A percentile compares a stretch with the other conserved stretches of the same genome.
Evolutionary conservation across 2,888 invertebrate species (phyloP).

Genomic region (Pseudolycoriella hygida): DNA sequence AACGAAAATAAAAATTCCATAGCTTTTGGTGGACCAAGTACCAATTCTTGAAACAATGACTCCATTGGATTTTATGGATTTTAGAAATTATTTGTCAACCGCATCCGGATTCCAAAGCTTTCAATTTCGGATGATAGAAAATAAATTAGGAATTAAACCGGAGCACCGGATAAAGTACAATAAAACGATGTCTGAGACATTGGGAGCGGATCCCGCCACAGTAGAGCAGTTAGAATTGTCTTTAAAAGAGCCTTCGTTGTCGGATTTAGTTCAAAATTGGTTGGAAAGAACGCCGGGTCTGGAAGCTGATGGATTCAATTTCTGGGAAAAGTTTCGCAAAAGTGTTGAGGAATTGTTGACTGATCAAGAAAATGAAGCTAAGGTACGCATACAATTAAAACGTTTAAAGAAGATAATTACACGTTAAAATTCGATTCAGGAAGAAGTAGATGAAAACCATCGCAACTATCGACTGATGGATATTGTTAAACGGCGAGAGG

Average conservation of each 20-base stretch:
- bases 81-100: conserved; percentile 78
- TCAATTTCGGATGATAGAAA: conserved; percentile 90
- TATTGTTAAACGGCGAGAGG: conserved; percentile 59
- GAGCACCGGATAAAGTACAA: conserved; percentile 86
- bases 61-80: conserved; percentile 96
- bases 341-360: conserved; percentile 54
- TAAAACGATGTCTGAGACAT: conserved; percentile 76
- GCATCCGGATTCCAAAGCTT: conserved; percentile 97
- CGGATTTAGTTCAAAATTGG: conserved; percentile 80
- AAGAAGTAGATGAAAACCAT: conserved; percentile 39
- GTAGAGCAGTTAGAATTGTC: conserved; percentile 43
- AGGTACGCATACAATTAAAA: conserved; percentile 17
- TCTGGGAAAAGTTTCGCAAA: conserved; percentile 79
- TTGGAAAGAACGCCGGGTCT: conserved; percentile 87
- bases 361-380: conserved; percentile 44
- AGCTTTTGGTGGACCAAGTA: conserved; percentile 93
- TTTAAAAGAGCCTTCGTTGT: conserved; percentile 68
- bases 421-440: conserved; percentile 23
- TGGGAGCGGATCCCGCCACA: conserved; percentile 53
- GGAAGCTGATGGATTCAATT: conserved; percentile 68
- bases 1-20: conserved; percentile 14
- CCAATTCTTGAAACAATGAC: conserved; percentile 98
- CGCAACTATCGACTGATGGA: conserved; percentile 51
- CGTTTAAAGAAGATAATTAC: too few species aligned
- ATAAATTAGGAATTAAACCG: conserved; percentile 67